A percentile compares a stretch with the other conserved stretches of the same genome.
These are phyloP conservation scores for Eremobia ochroleuca DNA, from an alignment of 2,888 invertebrate species.

Conservation along the genomic window DNA sequence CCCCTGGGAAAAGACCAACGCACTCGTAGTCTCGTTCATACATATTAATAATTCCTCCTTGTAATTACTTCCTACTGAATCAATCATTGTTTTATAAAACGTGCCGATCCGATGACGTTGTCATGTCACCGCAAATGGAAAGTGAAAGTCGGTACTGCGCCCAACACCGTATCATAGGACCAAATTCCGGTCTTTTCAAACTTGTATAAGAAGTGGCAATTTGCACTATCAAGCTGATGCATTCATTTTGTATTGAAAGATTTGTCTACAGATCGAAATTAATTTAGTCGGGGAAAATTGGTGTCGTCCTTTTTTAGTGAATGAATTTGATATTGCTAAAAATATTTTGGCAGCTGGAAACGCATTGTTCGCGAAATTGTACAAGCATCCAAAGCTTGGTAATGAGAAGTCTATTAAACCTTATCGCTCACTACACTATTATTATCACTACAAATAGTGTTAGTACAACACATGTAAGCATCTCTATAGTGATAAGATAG, in stretches of 20 bases:
- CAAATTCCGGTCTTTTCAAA: slow-evolving; percentile 37
- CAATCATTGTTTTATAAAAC: slow-evolving; percentile 42
- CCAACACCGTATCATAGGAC: slow-evolving; percentile 40
- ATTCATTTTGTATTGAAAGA: background rate
- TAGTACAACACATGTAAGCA: background rate
- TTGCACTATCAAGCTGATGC: background rate
- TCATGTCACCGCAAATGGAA: slow-evolving; percentile 53
- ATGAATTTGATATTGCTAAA: background rate
- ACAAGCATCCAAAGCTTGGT: background rate
- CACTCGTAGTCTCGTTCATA: background rate
- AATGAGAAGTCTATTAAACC: background rate
- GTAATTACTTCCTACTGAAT: slow-evolving; percentile 52
- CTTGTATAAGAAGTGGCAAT: slow-evolving; percentile 6
- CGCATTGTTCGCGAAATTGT: background rate
- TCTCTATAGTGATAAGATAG: slow-evolving; percentile 4
- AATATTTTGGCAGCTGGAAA: background rate
- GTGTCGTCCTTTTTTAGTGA: background rate
- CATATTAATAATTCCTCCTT: slow-evolving; percentile 14
- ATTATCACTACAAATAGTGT: slow-evolving; percentile 17
- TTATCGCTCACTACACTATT: slow-evolving; percentile 17
- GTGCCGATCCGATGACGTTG: slow-evolving; percentile 52
- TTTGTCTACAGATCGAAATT: background rate
- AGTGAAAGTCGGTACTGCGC: slow-evolving; percentile 66
- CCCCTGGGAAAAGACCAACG: slow-evolving; percentile 10
- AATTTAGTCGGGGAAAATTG: background rate